phyloP scores from a whole-genome alignment of 2,113 vertebrate genomes.

The Archilochus colubris region DNA sequence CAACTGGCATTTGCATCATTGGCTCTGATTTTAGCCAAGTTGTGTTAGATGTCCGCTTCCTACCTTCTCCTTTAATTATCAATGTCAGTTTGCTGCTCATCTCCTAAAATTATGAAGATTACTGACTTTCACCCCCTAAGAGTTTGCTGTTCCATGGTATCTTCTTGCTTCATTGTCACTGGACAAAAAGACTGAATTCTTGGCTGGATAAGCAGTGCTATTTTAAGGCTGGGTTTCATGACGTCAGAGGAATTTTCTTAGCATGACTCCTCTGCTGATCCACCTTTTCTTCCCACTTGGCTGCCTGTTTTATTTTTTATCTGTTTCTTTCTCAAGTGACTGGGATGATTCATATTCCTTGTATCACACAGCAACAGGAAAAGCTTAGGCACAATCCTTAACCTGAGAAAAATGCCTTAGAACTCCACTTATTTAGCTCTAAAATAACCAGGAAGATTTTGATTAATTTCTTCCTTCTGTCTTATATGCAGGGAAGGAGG shows the following conservation, averaged over 20 bases:
- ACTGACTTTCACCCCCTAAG: background rate
- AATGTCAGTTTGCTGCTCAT: background rate
- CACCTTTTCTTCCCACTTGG: conserved; percentile 39
- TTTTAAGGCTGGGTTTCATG: conserved; percentile 42
- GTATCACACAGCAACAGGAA: conserved; percentile 11
- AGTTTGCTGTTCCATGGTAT: background rate
- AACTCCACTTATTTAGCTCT: background rate
- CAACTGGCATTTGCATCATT: background rate
- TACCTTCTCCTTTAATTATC: background rate
- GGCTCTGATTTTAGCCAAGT: background rate
- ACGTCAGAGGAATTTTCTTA: conserved; percentile 51
- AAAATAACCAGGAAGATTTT: conserved; percentile 39
- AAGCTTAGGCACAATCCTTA: conserved; percentile 27
- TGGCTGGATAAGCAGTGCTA: conserved; percentile 12
- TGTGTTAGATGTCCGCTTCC: background rate
- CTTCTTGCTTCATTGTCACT: background rate
- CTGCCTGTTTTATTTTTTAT: conserved; percentile 35
- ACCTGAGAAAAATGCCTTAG: conserved; percentile 16
- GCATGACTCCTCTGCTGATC: conserved; percentile 44
- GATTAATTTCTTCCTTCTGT: background rate
- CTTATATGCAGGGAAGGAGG: background rate
- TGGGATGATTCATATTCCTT: conserved; percentile 39
- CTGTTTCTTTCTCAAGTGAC: conserved; percentile 23
- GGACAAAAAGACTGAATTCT: background rate
- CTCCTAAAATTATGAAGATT: background rate